Evolutionary conservation across 2,888 invertebrate genomes (phyloP).

Genomic region (Yponomeuta plumbellus): DNA sequence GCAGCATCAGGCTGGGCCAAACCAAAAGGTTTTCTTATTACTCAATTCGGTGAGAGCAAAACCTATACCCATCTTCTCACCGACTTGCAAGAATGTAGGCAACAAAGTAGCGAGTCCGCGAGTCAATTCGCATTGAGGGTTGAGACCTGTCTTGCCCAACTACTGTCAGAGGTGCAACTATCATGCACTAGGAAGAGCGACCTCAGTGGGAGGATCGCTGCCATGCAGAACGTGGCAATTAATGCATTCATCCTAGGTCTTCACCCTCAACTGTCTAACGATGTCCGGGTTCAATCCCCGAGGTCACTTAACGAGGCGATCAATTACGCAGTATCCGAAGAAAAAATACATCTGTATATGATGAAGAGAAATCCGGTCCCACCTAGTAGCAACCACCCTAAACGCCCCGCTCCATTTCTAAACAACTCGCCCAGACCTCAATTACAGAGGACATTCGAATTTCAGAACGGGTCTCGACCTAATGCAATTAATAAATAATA

Average conservation of each 20-base stretch:
- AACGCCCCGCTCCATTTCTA: too few species aligned
- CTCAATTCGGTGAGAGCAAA: conserved; percentile 10
- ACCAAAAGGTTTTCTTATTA: not conserved
- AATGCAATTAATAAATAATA: too few species aligned
- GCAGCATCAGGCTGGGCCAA: not conserved
- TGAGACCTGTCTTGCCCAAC: conserved; percentile 3
- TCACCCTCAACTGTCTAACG: not conserved
- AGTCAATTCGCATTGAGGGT: not conserved
- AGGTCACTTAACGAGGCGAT: not conserved
- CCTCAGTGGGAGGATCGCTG: not conserved
- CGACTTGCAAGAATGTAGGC: conserved; percentile 8
- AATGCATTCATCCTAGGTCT: not conserved
- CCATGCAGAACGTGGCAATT: conserved; percentile 1
- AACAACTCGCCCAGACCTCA: too few species aligned
- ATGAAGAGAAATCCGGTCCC: too few species aligned
- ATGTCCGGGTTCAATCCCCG: not conserved
- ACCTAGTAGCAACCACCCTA: too few species aligned
- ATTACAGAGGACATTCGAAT: too few species aligned
- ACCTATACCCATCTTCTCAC: conserved; percentile 1
- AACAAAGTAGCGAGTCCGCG: not conserved
- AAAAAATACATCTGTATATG: conserved; percentile 15
- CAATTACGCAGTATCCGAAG: not conserved
- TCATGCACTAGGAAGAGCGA: not conserved
- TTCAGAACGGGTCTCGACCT: too few species aligned
- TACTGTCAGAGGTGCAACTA: not conserved